A percentile compares a stretch with the other conserved stretches of the same genome.
Evolutionary conservation across 2,113 vertebrate genomes (phyloP).

Genomic region (Turdus rufiventris): DNA sequence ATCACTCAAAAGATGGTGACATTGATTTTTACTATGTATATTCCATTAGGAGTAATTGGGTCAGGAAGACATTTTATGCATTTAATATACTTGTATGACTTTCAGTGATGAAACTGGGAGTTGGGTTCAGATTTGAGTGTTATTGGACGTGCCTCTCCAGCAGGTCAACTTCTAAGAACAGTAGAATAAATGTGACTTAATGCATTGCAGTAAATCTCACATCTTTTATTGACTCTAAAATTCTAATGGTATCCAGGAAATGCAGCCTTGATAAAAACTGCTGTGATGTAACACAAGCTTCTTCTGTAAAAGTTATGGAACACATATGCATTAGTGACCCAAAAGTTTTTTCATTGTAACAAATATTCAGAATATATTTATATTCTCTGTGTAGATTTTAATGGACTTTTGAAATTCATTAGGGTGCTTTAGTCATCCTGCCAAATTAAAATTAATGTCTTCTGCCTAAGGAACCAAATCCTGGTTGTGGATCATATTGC

Average conservation of each 20-base stretch:
- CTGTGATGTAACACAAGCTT: not conserved
- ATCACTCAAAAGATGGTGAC: not conserved
- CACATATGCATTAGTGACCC: not conserved
- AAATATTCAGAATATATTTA: not conserved
- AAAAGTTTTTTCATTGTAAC: not conserved
- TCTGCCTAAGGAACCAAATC: conserved; percentile 20
- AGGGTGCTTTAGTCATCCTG: not conserved
- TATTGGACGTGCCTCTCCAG: not conserved
- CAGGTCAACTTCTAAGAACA: not conserved
- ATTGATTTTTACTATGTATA: conserved; percentile 41
- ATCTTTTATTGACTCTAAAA: conserved; percentile 28
- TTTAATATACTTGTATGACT: not conserved
- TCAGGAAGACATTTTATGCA: conserved; percentile 20
- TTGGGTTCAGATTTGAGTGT: not conserved
- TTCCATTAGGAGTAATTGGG: conserved; percentile 33
- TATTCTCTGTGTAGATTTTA: conserved; percentile 1
- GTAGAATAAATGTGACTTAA: conserved; percentile 4
- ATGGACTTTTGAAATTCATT: conserved; percentile 9
- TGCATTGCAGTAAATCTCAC: conserved; percentile 4
- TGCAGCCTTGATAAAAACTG: not conserved
- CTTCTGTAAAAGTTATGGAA: not conserved
- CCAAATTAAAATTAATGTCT: conserved; percentile 33
- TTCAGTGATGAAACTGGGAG: conserved; percentile 20
- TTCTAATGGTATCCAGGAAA: conserved; percentile 39
- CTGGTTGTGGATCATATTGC: conserved; percentile 2